Evolutionary conservation across 2,113 vertebrate species (phyloP).

Genomic region (Pangasianodon gigas): DNA sequence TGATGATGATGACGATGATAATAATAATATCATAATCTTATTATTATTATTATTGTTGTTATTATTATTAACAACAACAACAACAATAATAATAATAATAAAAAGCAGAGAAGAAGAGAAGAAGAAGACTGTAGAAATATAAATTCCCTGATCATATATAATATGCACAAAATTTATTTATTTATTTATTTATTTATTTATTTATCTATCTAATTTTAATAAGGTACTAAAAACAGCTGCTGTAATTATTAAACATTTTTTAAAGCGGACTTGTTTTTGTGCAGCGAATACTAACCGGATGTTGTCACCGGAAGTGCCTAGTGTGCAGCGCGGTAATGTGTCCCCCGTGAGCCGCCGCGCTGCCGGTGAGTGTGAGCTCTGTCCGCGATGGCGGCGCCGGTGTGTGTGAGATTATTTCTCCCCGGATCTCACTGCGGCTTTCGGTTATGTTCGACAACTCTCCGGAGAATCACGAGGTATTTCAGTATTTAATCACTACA

Average conservation of each 20-base stretch:
- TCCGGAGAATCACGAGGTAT: constrained; percentile 60
- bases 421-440: constrained; percentile 55
- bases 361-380: neutral
- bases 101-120: too few species aligned
- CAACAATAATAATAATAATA: too few species aligned
- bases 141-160: neutral
- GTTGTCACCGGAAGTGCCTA: neutral
- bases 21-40: too few species aligned
- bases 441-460: constrained; percentile 43
- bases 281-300: neutral
- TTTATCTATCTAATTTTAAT: neutral
- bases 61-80: too few species aligned
- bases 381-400: constrained; percentile 59
- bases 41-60: too few species aligned
- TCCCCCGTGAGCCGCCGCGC: neutral
- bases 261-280: constrained; percentile 26
- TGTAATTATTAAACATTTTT: neutral
- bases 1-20: too few species aligned
- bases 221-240: neutral
- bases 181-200: neutral
- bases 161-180: neutral
- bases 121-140: neutral
- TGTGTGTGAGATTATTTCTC: constrained; percentile 54
- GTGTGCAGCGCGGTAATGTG: neutral
- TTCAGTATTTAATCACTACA: neutral